These are phyloP conservation scores for Fundulus diaphanus DNA, from an alignment of 2,797 vertebrate species.

Conservation along the genomic window DNA sequence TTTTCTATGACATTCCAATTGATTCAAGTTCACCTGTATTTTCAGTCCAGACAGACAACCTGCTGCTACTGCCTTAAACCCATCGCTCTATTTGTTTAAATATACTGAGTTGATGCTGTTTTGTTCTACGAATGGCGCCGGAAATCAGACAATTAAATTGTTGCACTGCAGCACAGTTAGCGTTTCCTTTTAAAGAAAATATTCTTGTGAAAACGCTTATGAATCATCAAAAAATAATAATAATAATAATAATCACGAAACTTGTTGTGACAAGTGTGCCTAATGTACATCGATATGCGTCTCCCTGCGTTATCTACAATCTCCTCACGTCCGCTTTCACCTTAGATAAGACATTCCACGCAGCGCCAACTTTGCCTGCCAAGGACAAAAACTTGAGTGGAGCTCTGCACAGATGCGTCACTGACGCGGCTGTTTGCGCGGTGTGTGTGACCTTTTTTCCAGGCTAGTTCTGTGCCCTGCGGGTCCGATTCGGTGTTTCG, in stretches of 20 bases:
- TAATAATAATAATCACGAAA: too few relatives aligned
- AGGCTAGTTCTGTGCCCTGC: slow-evolving; percentile 42
- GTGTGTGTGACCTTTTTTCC: slow-evolving; percentile 56
- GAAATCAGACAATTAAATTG: neutral
- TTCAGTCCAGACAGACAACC: neutral
- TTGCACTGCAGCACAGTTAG: neutral
- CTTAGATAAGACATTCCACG: slow-evolving; percentile 27
- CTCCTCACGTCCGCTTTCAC: slow-evolving; percentile 57
- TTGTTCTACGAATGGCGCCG: neutral
- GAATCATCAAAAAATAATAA: neutral
- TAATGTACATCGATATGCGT: slow-evolving; percentile 21
- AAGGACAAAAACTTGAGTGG: slow-evolving; percentile 60
- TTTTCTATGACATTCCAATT: neutral
- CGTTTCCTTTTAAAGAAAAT: neutral
- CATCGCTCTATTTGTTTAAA: neutral
- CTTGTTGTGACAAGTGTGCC: neutral
- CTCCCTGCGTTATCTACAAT: slow-evolving; percentile 48
- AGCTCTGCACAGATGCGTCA: slow-evolving; percentile 26
- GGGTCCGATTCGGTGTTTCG: slow-evolving; percentile 39
- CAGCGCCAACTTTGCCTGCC: slow-evolving; percentile 63
- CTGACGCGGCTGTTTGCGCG: slow-evolving; percentile 36
- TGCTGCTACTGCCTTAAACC: neutral
- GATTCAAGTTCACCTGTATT: neutral
- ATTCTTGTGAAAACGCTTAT: neutral
- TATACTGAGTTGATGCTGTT: neutral